Percentiles rank a stretch among this genome's conserved stretches.
Evolutionary conservation across 2,888 invertebrate genomes (phyloP).

Genomic region (Drosophila merina): DNA sequence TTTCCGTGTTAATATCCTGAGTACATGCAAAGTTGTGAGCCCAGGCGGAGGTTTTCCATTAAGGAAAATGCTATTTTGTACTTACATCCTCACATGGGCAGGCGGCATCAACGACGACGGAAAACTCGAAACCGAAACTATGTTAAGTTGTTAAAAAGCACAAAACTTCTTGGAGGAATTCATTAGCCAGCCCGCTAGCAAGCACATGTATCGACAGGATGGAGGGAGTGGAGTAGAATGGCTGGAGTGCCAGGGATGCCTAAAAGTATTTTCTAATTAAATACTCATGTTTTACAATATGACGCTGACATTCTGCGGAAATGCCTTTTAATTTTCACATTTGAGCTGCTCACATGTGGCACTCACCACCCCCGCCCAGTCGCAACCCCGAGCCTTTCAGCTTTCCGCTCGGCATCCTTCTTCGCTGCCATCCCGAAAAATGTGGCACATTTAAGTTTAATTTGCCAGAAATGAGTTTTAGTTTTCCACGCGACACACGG

Average conservation of each 20-base stretch:
- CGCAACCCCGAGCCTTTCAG: conserved; percentile 24
- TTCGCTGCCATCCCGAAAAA: conserved; percentile 21
- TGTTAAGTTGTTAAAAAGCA: conserved; percentile 75
- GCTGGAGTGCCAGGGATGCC: conserved; percentile 23
- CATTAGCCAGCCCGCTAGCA: conserved; percentile 58
- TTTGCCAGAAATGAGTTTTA: conserved; percentile 80
- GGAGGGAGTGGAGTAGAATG: background rate
- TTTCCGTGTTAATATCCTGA: conserved; percentile 72
- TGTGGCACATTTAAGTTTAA: conserved; percentile 73
- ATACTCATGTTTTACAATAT: conserved; percentile 81
- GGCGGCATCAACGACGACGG: conserved; percentile 18
- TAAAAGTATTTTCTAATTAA: conserved; percentile 80
- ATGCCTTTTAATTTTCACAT: conserved; percentile 80
- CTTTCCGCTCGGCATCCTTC: conserved; percentile 13
- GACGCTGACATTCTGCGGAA: conserved; percentile 80
- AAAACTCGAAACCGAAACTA: conserved; percentile 54
- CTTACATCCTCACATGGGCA: conserved; percentile 45
- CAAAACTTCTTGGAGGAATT: conserved; percentile 63
- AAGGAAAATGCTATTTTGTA: conserved; percentile 77
- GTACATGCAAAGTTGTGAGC: conserved; percentile 72
- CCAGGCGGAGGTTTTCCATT: conserved; percentile 43
- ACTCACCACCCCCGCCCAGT: conserved; percentile 31
- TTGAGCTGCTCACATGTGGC: conserved; percentile 58
- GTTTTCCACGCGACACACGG: conserved; percentile 62
- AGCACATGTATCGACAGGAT: conserved; percentile 43